Evolutionary conservation across 2,797 vertebrate genomes (phyloP).

Genomic region (Neosalanx taihuensis): DNA sequence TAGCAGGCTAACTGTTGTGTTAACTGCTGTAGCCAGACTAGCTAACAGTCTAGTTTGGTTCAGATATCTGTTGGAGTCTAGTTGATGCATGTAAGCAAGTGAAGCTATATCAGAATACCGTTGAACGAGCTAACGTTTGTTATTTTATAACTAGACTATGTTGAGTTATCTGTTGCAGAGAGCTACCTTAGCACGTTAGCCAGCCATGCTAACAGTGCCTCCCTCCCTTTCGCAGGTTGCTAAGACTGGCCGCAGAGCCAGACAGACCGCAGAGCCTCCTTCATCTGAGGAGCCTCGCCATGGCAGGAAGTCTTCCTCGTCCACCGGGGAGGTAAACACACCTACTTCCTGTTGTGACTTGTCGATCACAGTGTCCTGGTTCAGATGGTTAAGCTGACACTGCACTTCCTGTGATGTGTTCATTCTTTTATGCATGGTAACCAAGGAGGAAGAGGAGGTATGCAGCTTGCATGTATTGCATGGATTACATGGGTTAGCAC

Average conservation of each 20-base stretch:
- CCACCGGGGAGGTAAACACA: constrained; percentile 74
- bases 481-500: neutral
- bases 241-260: constrained; percentile 84
- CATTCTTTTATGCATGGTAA: constrained; percentile 52
- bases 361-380: neutral
- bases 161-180: neutral
- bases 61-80: no score
- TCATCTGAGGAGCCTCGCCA: constrained; percentile 70
- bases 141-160: neutral
- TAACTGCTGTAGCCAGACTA: neutral
- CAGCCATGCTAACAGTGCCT: constrained; percentile 4
- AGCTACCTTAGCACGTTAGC: constrained; percentile 10
- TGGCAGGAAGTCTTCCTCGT: constrained; percentile 71
- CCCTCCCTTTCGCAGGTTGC: constrained; percentile 63
- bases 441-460: constrained; percentile 66
- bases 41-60: no score
- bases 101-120: neutral
- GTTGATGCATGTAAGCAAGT: no score
- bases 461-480: constrained; percentile 24
- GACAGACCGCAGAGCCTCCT: constrained; percentile 67
- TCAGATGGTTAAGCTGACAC: constrained; percentile 16
- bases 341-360: no score
- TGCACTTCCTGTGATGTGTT: constrained; percentile 39
- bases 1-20: neutral
- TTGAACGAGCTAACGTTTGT: neutral